Percentiles rank a stretch among this genome's conserved stretches.
Conservation (phyloP, 2,797 vertebrate species). For the Vireo griseus region DNA sequence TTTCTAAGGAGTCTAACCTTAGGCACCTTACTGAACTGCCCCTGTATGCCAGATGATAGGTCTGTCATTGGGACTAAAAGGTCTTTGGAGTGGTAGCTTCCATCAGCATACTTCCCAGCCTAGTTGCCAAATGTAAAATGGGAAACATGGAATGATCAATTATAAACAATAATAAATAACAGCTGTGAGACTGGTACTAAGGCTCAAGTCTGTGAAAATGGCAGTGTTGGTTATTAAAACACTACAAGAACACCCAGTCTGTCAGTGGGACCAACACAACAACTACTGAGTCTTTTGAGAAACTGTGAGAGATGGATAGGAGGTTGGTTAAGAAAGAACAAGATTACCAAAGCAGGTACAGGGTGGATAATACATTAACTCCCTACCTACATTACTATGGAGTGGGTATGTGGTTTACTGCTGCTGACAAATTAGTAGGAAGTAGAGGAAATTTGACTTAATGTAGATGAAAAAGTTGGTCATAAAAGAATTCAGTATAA, state of each 20-base stretch:
- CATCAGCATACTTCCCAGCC: neutral
- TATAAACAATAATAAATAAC: neutral
- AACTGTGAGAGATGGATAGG: neutral
- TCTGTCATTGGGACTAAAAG: neutral
- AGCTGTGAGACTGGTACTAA: neutral
- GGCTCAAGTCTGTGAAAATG: neutral
- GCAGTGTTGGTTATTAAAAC: neutral
- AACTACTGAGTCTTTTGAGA: neutral
- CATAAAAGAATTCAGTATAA: neutral
- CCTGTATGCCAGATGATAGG: neutral
- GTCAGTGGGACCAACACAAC: neutral
- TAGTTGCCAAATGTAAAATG: neutral
- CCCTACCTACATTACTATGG: neutral
- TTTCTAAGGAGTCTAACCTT: neutral
- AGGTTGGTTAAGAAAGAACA: neutral
- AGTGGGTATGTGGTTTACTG: neutral
- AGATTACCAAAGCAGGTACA: neutral
- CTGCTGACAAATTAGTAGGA: neutral
- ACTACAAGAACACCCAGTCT: neutral
- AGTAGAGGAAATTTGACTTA: neutral
- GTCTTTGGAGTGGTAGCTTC: neutral
- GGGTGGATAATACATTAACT: neutral
- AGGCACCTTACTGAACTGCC: neutral
- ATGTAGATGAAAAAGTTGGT: neutral
- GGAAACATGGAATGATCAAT: neutral